Percentiles rank a stretch among this genome's conserved stretches.
Evolutionary conservation across 2,113 vertebrate species (phyloP).

Genomic region (crab-eating macaque (Macaca fascicularis)): T2T-MFA8v1.1 NC_088381.1:174119501-174120000

Average conservation of each 20-base stretch:
- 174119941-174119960: fast-evolving
- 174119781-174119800: fast-evolving
- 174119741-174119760: too few species aligned
- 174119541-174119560: not conserved
- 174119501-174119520: not conserved
- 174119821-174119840: too few species aligned
- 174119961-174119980: too few species aligned
- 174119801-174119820: fast-evolving
- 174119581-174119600: not conserved
- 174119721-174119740: too few species aligned
- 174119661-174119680: not conserved
- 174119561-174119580: not conserved
- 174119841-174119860: too few species aligned
- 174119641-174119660: fast-evolving
- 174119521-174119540: not conserved
- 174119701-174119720: not conserved
- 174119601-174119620: not conserved
- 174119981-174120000: fast-evolving
- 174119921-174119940: fast-evolving
- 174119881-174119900: too few species aligned
- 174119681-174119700: too few species aligned
- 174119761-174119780: fast-evolving
- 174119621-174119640: not conserved
- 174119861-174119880: fast-evolving
- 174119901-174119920: fast-evolving